Evolutionary conservation across 2,888 invertebrate genomes (phyloP).

Genomic region (Gibbula magus): DNA sequence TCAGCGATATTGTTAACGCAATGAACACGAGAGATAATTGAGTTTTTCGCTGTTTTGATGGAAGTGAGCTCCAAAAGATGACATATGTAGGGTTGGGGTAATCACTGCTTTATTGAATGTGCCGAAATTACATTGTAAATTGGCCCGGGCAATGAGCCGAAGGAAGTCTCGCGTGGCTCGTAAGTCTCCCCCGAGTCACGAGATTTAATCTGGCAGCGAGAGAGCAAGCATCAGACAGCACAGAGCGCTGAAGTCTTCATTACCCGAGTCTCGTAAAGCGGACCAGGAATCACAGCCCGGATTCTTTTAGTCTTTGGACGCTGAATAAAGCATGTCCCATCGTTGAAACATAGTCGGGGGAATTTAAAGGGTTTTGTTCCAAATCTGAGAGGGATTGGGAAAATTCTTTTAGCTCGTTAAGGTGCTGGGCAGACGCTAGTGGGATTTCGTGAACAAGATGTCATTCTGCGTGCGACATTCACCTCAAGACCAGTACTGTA

Average conservation of each 20-base stretch:
- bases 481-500: neutral
- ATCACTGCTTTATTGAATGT: conserved; percentile 43
- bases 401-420: conserved; percentile 25
- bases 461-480: neutral
- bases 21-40: conserved; percentile 49
- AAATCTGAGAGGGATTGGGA: conserved; percentile 8
- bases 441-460: neutral
- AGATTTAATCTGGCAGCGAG: conserved; percentile 17
- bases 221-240: conserved; percentile 3
- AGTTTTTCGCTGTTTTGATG: conserved; percentile 48
- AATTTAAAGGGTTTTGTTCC: conserved; percentile 24
- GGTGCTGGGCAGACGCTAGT: neutral
- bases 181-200: conserved; percentile 21
- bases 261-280: conserved; percentile 4
- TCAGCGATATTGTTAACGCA: conserved; percentile 56
- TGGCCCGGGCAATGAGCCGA: conserved; percentile 29
- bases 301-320: conserved; percentile 12
- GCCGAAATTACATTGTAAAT: conserved; percentile 43
- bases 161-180: conserved; percentile 24
- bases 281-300: neutral
- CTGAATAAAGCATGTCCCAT: conserved; percentile 14
- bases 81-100: conserved; percentile 46
- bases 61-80: conserved; percentile 42
- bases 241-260: conserved; percentile 21
- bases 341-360: neutral